phyloP scores from a whole-genome alignment of 2,888 invertebrate species.

The Limnephilus lunatus region DNA sequence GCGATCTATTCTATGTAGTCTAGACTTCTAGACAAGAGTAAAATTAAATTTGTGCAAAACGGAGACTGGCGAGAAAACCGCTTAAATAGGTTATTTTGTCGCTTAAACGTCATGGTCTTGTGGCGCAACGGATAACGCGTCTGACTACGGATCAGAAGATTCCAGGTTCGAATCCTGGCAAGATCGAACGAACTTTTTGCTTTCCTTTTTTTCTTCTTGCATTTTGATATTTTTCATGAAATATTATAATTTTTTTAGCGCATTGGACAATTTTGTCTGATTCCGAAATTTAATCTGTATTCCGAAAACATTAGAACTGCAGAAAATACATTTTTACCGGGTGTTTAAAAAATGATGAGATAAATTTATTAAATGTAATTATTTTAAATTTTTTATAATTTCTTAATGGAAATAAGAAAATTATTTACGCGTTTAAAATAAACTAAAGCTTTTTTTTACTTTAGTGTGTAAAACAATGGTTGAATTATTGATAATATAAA shows the following conservation, averaged over 20 bases:
- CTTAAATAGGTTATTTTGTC: background rate
- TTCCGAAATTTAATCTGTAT: background rate
- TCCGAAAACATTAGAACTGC: background rate
- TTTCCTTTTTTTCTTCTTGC: background rate
- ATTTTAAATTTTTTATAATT: background rate
- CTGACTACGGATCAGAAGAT: conserved; percentile 78
- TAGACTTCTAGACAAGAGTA: too few relatives aligned
- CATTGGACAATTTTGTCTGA: background rate
- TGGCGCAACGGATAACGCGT: conserved; percentile 79
- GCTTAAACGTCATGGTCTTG: conserved; percentile 70
- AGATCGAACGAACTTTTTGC: conserved; percentile 69
- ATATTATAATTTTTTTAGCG: background rate
- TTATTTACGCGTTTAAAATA: too few relatives aligned
- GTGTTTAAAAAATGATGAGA: background rate
- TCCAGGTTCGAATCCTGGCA: conserved; percentile 78
- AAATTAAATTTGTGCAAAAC: too few relatives aligned
- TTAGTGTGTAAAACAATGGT: background rate
- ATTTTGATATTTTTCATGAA: background rate
- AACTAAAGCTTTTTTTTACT: too few relatives aligned
- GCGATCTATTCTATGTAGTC: too few relatives aligned
- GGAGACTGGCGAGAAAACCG: background rate
- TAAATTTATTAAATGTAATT: background rate
- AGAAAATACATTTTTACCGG: background rate
- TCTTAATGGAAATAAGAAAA: background rate
- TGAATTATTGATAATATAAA: background rate